Percentiles rank a stretch among this genome's conserved stretches.
phyloP scores from a whole-genome alignment of 1,140 invertebrate species.

The Aporrectodea caliginosa region DNA sequence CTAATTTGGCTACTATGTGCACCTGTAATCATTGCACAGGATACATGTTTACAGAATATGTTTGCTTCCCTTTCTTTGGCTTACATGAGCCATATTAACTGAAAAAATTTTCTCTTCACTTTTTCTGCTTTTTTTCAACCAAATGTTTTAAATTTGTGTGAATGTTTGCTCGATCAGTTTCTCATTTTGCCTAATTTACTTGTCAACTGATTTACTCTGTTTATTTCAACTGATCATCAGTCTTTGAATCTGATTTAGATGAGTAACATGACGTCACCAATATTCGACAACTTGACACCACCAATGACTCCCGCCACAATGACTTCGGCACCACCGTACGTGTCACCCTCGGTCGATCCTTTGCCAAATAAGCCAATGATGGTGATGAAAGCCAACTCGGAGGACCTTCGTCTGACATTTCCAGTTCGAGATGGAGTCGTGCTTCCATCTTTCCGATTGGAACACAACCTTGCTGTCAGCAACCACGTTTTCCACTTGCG shows the following conservation, averaged over 20 bases:
- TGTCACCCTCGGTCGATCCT: slow-evolving; percentile 63
- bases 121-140: too few species aligned
- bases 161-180: too few species aligned
- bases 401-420: slow-evolving; percentile 90
- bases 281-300: slow-evolving; percentile 89
- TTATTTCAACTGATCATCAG: too few species aligned
- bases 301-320: slow-evolving; percentile 68
- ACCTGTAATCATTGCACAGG: too few species aligned
- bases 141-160: too few species aligned
- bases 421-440: slow-evolving; percentile 92
- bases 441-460: slow-evolving; percentile 86
- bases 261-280: slow-evolving; percentile 85
- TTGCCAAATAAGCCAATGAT: slow-evolving; percentile 1
- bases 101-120: too few species aligned
- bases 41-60: too few species aligned
- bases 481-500: slow-evolving; percentile 95
- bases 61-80: too few species aligned
- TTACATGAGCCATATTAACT: too few species aligned
- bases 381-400: slow-evolving; percentile 44
- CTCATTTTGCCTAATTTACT: too few species aligned
- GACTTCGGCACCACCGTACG: slow-evolving; percentile 64
- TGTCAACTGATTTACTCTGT: too few species aligned
- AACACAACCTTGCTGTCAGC: slow-evolving; percentile 92
- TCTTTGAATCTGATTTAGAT: slow-evolving; percentile 46
- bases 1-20: too few species aligned